Base-by-base conservation (phyloP, 1,140 invertebrate species). In the Ericerus pela region DNA sequence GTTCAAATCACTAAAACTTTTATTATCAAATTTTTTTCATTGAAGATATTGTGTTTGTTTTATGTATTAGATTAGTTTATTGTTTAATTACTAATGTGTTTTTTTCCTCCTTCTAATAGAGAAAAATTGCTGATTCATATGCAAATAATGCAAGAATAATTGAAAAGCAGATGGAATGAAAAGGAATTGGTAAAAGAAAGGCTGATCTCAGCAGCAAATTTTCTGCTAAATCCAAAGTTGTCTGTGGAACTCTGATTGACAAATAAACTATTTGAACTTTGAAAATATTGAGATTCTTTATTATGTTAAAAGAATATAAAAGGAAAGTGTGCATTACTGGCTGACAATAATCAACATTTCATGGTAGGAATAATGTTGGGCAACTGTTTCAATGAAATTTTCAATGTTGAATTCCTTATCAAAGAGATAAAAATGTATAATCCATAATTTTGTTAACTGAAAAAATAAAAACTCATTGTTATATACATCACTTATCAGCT, bases 141-240 rank as follows among this genome's bases (percentile, higher is more conserved):
- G 94, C 94, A 2, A 94, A 93, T 63, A 98, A 98, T 79, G 94
- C 95, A 2, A 78, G 90, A 60, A 96, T 98, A 58, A 97, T 98
- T 69, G 93, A 97, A 66, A 96, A 96, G 68, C 93, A 97, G 71
- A 73, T 98, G 31, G 85, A 95, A 66, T 76, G 93, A 55, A 97
- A 96, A 73, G 92, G 92, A 22, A 89, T 94, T 78, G 91, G 86
- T 63, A 92, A 96, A 67, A 68, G 87, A 59, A 88, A 90, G 66
- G 33, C 27, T 5, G 41, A 24, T 22, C 28, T 53, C 1, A 62
- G 76, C 2, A 72, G 74, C 41, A 70, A 69, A 20, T 67, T 70
- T 22, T 66, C 70, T 20, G 71, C 75, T 65, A 80, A 80, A 60
- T 75, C 76, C 65, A 70, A 70, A 62, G 69, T 76, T 64, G 72